Evolutionary conservation across 1,140 invertebrate genomes (phyloP).

Genomic region (Bradynema listronoti): DNA sequence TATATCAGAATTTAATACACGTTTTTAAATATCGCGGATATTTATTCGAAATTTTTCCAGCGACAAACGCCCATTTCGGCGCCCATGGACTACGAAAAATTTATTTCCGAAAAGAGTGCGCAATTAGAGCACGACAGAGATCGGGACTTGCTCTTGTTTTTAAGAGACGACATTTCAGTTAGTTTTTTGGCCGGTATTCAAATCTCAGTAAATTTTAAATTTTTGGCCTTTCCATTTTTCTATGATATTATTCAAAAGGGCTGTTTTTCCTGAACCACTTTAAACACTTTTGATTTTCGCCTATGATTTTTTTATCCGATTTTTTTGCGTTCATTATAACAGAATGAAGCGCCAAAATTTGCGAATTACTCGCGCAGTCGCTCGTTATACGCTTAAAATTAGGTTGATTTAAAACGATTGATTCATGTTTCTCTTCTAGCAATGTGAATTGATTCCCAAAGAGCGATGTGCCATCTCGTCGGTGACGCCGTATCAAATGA

Average conservation of each 20-base stretch:
- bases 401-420: no score
- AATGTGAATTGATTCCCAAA: conserved; percentile 20
- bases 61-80: conserved; percentile 27
- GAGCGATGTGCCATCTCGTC: conserved; percentile 32
- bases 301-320: no score
- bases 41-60: conserved; percentile 26
- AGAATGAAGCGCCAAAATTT: no score
- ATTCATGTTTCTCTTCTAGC: no score
- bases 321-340: no score
- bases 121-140: conserved; percentile 37
- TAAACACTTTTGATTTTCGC: no score
- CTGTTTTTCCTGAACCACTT: no score
- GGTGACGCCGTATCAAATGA: conserved; percentile 15
- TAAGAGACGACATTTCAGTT: conserved; percentile 41
- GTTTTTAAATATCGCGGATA: no score
- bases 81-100: conserved; percentile 40
- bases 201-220: not conserved
- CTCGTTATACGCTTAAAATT: no score
- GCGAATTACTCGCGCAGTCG: no score
- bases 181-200: conserved; percentile 13
- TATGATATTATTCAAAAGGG: no score
- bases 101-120: conserved; percentile 38
- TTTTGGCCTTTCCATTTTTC: conserved; percentile 9
- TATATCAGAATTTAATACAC: not conserved
- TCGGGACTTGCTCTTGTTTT: conserved; percentile 38